phyloP scores from a whole-genome alignment of 2,113 vertebrate species.

The Coreoperca whiteheadi region DNA sequence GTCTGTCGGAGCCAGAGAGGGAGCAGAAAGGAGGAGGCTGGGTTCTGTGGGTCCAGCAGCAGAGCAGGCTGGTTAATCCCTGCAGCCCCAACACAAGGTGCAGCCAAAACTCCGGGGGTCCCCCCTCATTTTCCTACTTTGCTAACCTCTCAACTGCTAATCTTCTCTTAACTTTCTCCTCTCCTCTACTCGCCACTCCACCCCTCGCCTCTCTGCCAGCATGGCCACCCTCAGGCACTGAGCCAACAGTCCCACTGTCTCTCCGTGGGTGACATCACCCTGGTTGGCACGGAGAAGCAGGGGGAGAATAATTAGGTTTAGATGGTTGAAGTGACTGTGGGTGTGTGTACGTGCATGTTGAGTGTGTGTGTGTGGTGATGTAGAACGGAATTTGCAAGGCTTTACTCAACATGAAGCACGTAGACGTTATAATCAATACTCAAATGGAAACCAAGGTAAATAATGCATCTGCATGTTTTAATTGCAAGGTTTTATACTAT shows the following conservation, averaged over 20 bases:
- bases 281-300: conserved; percentile 75
- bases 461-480: not conserved
- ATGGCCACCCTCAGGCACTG: conserved; percentile 56
- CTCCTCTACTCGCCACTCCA: conserved; percentile 25
- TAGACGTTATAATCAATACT: conserved; percentile 50
- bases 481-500: conserved; percentile 11
- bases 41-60: conserved; percentile 52
- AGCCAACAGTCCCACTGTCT: conserved; percentile 77
- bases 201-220: conserved; percentile 36
- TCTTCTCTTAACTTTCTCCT: conserved; percentile 44
- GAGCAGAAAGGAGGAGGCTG: conserved; percentile 54
- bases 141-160: conserved; percentile 57
- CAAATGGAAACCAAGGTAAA: conserved; percentile 19
- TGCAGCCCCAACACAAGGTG: conserved; percentile 49
- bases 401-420: conserved; percentile 72
- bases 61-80: conserved; percentile 66
- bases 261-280: conserved; percentile 84
- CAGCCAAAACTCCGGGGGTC: conserved; percentile 65
- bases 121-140: conserved; percentile 51
- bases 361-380: conserved; percentile 64
- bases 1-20: conserved; percentile 43
- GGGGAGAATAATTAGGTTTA: conserved; percentile 83
- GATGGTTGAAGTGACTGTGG: conserved; percentile 71
- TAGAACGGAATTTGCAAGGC: conserved; percentile 66
- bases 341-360: conserved; percentile 37